phyloP scores from a whole-genome alignment of 1,140 invertebrate species.

The Trichoplusia ni region DNA sequence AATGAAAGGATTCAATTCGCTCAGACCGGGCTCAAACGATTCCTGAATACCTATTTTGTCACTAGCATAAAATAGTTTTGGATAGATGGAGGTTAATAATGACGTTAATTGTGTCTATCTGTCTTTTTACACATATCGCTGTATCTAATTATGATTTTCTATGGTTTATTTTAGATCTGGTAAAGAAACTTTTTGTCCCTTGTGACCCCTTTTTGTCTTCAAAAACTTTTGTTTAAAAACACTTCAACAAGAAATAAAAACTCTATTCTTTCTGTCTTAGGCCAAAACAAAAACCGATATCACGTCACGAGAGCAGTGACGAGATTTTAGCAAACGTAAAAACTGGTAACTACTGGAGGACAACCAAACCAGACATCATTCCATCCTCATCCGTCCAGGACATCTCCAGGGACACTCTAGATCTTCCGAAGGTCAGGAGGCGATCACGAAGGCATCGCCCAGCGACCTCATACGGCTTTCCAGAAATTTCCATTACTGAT shows the following conservation, averaged over 20 bases:
- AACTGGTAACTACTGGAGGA: slow-evolving; percentile 68
- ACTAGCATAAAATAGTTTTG: no score
- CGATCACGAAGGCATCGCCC: slow-evolving; percentile 49
- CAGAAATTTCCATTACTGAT: slow-evolving; percentile 71
- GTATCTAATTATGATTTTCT: no score
- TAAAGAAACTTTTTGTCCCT: no score
- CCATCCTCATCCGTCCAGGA: slow-evolving; percentile 51
- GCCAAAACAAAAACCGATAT: slow-evolving; percentile 36
- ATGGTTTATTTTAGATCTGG: no score
- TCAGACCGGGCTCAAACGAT: no score
- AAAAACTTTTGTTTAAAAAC: no score
- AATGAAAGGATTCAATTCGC: no score
- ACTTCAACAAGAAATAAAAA: background rate
- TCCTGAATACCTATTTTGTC: no score
- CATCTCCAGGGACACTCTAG: slow-evolving; percentile 37
- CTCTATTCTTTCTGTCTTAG: background rate
- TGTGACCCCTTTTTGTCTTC: no score
- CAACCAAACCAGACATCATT: slow-evolving; percentile 71
- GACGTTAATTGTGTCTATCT: no score
- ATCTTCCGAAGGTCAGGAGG: slow-evolving; percentile 48
- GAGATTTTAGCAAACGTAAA: slow-evolving; percentile 67
- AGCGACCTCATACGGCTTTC: slow-evolving; percentile 62
- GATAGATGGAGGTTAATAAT: no score
- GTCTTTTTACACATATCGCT: no score
- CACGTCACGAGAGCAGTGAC: slow-evolving; percentile 60